Evolutionary conservation across 2,797 vertebrate species (phyloP).

Genomic region (Enteromius mattozi): DNA sequence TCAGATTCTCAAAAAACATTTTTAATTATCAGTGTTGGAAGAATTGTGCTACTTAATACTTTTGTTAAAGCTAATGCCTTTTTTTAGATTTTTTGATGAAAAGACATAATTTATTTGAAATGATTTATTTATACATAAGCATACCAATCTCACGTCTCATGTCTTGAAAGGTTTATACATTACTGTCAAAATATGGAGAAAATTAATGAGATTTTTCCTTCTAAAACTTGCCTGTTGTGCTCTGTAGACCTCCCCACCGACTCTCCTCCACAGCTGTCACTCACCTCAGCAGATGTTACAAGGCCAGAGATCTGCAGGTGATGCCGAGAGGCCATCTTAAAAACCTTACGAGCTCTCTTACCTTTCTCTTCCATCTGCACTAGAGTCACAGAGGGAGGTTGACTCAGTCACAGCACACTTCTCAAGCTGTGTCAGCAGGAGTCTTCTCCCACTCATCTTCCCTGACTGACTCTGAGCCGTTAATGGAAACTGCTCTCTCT

Average conservation of each 20-base stretch:
- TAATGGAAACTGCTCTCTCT: constrained; percentile 54
- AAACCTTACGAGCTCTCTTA: constrained; percentile 33
- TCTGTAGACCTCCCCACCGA: background rate
- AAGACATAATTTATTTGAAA: background rate
- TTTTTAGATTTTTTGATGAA: background rate
- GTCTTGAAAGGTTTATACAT: background rate
- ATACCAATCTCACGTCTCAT: background rate
- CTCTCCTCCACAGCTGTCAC: constrained; percentile 7
- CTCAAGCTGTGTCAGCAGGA: constrained; percentile 57
- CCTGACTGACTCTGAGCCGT: constrained; percentile 22
- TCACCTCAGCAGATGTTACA: constrained; percentile 41
- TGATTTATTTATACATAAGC: background rate
- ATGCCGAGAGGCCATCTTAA: constrained; percentile 37
- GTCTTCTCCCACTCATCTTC: constrained; percentile 48
- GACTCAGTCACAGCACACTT: constrained; percentile 55
- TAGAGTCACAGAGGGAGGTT: constrained; percentile 54
- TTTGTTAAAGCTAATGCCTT: background rate
- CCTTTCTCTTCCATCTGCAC: constrained; percentile 58
- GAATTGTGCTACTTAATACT: background rate
- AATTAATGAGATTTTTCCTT: background rate
- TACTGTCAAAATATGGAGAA: background rate
- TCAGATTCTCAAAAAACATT: background rate
- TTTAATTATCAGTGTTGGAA: background rate
- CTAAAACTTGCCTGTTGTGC: constrained; percentile 7
- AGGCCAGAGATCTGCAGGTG: constrained; percentile 33